phyloP scores from a whole-genome alignment of 2,113 vertebrate species.

The Stegostoma tigrinum region DNA sequence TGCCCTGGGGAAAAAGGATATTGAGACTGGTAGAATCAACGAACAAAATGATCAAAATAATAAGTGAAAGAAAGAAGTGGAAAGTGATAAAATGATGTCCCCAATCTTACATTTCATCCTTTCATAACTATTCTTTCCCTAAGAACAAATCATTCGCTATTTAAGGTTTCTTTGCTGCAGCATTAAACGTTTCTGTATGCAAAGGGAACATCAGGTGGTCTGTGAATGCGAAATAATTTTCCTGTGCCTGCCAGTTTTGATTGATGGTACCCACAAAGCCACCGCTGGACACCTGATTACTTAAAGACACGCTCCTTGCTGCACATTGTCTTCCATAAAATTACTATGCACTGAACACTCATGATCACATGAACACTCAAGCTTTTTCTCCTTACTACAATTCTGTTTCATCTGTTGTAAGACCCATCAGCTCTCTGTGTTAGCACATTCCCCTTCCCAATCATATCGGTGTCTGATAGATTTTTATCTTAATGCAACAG shows the following conservation, averaged over 20 bases:
- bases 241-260: not conserved
- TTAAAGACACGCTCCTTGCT: not conserved
- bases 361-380: not conserved
- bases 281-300: not conserved
- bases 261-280: slow-evolving; percentile 21
- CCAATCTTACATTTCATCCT: not conserved
- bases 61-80: not conserved
- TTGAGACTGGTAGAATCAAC: not conserved
- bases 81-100: not conserved
- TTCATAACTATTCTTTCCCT: not conserved
- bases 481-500: not conserved
- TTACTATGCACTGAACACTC: not conserved
- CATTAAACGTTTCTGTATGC: not conserved
- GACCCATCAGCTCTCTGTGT: too few species aligned
- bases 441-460: not conserved
- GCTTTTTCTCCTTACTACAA: not conserved
- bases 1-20: not conserved
- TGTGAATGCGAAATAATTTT: slow-evolving; percentile 1
- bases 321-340: not conserved
- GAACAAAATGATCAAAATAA: not conserved
- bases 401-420: not conserved
- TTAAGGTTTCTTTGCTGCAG: not conserved
- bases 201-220: slow-evolving; percentile 17
- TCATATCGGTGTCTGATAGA: not conserved
- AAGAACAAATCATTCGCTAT: slow-evolving; percentile 5